Evolutionary conservation across 2,113 vertebrate genomes (phyloP).

Genomic region (Cacatua alba): DNA sequence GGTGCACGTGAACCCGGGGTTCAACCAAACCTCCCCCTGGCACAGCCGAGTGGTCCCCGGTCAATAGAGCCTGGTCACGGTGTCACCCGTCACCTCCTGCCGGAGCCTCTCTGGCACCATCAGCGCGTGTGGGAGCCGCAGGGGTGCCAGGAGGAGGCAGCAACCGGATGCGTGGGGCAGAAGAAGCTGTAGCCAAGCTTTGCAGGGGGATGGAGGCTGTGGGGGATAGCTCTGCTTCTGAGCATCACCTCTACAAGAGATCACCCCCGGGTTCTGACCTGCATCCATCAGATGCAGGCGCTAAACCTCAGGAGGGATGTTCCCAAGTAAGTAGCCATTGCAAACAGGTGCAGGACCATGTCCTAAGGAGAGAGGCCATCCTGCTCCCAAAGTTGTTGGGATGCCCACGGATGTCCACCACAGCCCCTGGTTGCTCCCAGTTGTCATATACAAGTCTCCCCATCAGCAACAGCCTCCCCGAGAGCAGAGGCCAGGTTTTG

Average conservation of each 20-base stretch:
- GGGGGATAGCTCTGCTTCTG: background rate
- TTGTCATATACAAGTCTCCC: background rate
- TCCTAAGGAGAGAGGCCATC: background rate
- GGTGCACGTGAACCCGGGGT: background rate
- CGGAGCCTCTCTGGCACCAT: background rate
- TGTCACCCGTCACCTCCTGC: background rate
- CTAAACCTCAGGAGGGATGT: background rate
- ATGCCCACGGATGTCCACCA: background rate
- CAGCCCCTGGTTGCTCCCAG: background rate
- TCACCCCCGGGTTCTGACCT: background rate
- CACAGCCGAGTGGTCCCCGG: background rate
- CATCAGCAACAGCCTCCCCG: background rate
- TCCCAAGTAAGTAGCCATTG: background rate
- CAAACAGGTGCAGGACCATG: accelerated
- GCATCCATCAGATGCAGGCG: background rate
- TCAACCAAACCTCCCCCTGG: background rate
- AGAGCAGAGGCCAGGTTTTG: background rate
- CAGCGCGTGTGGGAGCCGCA: background rate
- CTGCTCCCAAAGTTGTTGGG: background rate
- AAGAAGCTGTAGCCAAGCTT: constrained; percentile 57
- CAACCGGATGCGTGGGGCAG: background rate
- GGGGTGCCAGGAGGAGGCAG: background rate
- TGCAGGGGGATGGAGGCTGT: background rate
- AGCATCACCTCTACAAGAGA: background rate
- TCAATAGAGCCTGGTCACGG: background rate